phyloP scores from a whole-genome alignment of 2,888 invertebrate species.

The Yponomeuta sedellus region DNA sequence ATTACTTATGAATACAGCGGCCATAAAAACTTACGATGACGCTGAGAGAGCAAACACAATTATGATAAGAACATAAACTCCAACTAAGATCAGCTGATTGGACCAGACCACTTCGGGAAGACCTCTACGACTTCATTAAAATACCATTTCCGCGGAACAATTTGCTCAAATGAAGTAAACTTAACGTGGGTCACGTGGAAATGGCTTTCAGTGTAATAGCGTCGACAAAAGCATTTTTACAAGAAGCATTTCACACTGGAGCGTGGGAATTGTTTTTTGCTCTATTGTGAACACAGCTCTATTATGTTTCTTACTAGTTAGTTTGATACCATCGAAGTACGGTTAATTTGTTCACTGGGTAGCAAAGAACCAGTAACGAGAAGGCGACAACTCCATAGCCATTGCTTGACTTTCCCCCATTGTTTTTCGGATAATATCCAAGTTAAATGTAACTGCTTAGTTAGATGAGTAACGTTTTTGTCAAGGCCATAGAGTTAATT shows the following conservation, averaged over 20 bases:
- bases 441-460: background rate
- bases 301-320: background rate
- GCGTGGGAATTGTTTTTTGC: slow-evolving; percentile 7
- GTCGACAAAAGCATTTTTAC: slow-evolving; percentile 7
- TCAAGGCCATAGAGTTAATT: too few relatives aligned
- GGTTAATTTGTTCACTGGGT: slow-evolving; percentile 6
- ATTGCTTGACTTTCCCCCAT: background rate
- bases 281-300: slow-evolving; percentile 12
- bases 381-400: background rate
- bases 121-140: slow-evolving; percentile 3
- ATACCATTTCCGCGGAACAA: background rate
- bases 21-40: slow-evolving; percentile 1
- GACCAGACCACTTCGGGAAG: background rate
- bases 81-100: background rate
- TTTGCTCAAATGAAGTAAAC: background rate
- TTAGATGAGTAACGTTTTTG: background rate
- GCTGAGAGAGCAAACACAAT: background rate
- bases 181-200: background rate
- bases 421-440: background rate
- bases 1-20: slow-evolving; percentile 1
- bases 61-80: background rate
- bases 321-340: background rate
- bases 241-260: slow-evolving; percentile 7
- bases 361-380: background rate
- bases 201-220: slow-evolving; percentile 1